phyloP scores from a whole-genome alignment of 2,888 invertebrate genomes.

The Coleophora deauratella region DNA sequence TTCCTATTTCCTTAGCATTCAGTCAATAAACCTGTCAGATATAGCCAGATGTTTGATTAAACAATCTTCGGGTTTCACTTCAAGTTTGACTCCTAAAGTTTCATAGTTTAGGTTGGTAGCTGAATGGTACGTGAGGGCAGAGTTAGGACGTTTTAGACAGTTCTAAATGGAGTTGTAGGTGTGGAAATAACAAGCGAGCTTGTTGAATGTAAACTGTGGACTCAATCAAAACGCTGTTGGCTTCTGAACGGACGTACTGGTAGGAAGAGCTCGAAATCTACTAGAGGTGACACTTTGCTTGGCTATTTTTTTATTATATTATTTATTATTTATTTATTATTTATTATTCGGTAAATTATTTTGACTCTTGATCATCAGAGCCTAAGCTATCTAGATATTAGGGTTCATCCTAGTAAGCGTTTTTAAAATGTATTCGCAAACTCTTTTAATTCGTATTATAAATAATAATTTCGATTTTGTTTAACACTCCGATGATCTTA shows the following conservation, averaged over 20 bases:
- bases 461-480: no score
- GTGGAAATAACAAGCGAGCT: conserved; percentile 41
- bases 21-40: conserved; percentile 42
- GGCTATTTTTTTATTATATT: no score
- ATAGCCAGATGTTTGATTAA: conserved; percentile 28
- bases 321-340: no score
- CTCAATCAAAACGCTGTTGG: conserved; percentile 36
- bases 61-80: conserved; percentile 10
- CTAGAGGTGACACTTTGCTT: background rate
- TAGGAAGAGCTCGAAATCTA: background rate
- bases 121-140: background rate
- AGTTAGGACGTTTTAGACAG: conserved; percentile 12
- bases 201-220: conserved; percentile 44
- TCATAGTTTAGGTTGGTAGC: conserved; percentile 8
- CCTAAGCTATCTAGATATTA: no score
- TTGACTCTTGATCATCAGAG: no score
- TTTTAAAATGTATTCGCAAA: no score
- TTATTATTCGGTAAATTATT: no score
- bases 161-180: conserved; percentile 27
- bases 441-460: no score
- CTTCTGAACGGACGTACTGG: conserved; percentile 1
- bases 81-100: conserved; percentile 7
- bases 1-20: conserved; percentile 11
- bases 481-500: no score
- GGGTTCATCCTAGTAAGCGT: no score